phyloP scores from a whole-genome alignment of 2,797 vertebrate genomes.

The Craterocephalus amniculus region DNA sequence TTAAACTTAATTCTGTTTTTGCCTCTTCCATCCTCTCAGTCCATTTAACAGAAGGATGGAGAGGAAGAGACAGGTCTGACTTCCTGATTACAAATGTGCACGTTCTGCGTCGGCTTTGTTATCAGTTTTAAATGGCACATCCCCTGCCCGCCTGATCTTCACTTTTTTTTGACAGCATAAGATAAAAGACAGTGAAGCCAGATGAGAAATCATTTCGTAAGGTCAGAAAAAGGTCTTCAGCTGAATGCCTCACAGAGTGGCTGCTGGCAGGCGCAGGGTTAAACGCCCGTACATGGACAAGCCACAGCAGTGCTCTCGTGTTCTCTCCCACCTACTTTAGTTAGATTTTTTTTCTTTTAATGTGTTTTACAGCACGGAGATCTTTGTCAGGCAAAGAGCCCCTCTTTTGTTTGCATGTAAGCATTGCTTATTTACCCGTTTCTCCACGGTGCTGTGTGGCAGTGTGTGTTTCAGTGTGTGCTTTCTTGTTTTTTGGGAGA shows the following conservation, averaged over 20 bases:
- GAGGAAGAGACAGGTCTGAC: slow-evolving; percentile 29
- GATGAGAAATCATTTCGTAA: slow-evolving; percentile 20
- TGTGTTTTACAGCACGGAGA: slow-evolving; percentile 58
- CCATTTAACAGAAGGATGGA: slow-evolving; percentile 22
- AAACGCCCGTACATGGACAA: slow-evolving; percentile 48
- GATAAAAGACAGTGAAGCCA: slow-evolving; percentile 15
- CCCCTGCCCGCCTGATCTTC: slow-evolving; percentile 10
- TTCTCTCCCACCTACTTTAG: slow-evolving; percentile 55
- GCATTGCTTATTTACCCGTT: slow-evolving; percentile 64
- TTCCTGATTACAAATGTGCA: slow-evolving; percentile 1
- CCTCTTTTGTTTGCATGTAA: slow-evolving; percentile 68
- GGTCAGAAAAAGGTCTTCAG: slow-evolving; percentile 24
- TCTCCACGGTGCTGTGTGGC: slow-evolving; percentile 68
- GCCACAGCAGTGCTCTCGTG: slow-evolving; percentile 16
- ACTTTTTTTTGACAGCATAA: slow-evolving; percentile 1
- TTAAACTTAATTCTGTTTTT: slow-evolving; percentile 50
- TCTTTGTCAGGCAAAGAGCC: slow-evolving; percentile 72
- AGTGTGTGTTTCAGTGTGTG: slow-evolving; percentile 9
- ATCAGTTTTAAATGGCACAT: slow-evolving; percentile 31
- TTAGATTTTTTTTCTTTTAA: slow-evolving; percentile 57
- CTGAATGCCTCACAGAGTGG: slow-evolving; percentile 12
- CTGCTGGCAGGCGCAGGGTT: slow-evolving; percentile 50
- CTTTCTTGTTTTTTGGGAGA: slow-evolving; percentile 18
- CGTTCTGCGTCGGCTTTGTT: slow-evolving; percentile 1
- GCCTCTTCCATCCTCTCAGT: slow-evolving; percentile 31